Conservation (phyloP, 2,797 vertebrate genomes). For the Eremophila alpestris region DNA sequence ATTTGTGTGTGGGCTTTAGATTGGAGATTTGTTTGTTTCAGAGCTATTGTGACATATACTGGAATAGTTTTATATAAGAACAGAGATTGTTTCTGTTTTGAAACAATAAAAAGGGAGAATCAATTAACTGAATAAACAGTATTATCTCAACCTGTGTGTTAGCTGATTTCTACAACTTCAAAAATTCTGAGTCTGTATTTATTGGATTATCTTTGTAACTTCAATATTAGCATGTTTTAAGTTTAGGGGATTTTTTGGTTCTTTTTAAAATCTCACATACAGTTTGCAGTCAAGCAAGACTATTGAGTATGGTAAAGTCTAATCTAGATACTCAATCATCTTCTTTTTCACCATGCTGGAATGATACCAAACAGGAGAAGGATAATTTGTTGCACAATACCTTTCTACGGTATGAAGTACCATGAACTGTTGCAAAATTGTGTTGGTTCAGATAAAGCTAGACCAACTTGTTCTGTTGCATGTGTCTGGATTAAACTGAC, state of each 20-base stretch:
- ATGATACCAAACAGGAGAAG: conserved; percentile 51
- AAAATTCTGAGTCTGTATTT: not conserved
- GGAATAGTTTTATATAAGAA: not conserved
- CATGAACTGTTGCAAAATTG: conserved; percentile 49
- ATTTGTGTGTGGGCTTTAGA: not conserved
- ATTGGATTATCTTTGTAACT: not conserved
- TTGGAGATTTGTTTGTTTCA: not conserved
- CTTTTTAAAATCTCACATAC: not conserved
- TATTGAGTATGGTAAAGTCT: not conserved
- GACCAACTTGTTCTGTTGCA: conserved; percentile 52
- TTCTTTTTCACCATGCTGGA: conserved; percentile 52
- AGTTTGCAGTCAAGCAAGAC: not conserved
- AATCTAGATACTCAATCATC: not conserved
- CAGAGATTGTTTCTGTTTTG: not conserved
- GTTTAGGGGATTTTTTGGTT: accelerated
- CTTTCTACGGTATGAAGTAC: conserved; percentile 28
- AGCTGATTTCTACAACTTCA: not conserved
- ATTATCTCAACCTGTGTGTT: not conserved
- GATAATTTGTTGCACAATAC: conserved; percentile 42
- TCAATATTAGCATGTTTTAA: not conserved
- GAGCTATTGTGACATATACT: not conserved
- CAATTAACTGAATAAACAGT: not conserved
- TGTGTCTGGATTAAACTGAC: not conserved
- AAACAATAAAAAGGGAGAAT: not conserved
- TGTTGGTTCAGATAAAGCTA: conserved; percentile 53